Percentiles rank a stretch among this genome's conserved stretches.
These are phyloP conservation scores for Drosophila bocqueti DNA, from an alignment of 1,140 invertebrate species.

Conservation along the genomic window DNA sequence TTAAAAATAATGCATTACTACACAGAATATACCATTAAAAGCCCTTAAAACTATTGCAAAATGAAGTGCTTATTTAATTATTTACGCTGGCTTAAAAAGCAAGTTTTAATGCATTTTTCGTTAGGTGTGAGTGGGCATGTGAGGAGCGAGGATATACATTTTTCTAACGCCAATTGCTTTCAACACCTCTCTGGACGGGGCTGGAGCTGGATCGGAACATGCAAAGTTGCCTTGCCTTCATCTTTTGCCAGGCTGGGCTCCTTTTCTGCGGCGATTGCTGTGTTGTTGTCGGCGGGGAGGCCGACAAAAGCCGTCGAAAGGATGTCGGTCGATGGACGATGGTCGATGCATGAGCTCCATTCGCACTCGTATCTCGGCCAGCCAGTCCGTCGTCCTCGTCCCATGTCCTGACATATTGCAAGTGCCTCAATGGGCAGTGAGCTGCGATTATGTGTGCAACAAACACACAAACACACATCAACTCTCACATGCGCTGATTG, in stretches of 20 bases:
- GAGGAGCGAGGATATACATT: slow-evolving; percentile 46
- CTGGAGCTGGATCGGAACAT: slow-evolving; percentile 26
- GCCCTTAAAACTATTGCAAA: too few relatives aligned
- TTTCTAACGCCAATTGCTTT: slow-evolving; percentile 78
- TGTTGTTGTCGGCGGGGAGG: slow-evolving; percentile 28
- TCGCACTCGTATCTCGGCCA: slow-evolving; percentile 59
- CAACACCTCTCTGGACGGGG: slow-evolving; percentile 61
- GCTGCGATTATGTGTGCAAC: slow-evolving; percentile 74
- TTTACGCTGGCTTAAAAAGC: not conserved
- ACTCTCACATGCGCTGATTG: slow-evolving; percentile 43
- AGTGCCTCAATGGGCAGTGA: slow-evolving; percentile 75
- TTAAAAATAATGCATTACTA: not conserved
- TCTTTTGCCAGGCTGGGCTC: slow-evolving; percentile 37
- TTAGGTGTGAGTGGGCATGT: slow-evolving; percentile 9
- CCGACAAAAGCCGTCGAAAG: slow-evolving; percentile 53
- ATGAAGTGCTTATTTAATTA: not conserved
- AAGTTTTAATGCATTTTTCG: slow-evolving; percentile 2
- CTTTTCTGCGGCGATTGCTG: slow-evolving; percentile 32
- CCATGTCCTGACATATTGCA: slow-evolving; percentile 72
- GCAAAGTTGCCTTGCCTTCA: slow-evolving; percentile 52
- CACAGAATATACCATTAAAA: not conserved
- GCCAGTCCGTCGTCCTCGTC: slow-evolving; percentile 54
- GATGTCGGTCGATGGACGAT: slow-evolving; percentile 32
- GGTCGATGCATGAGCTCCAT: slow-evolving; percentile 38
- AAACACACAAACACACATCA: slow-evolving; percentile 36